Percentiles rank a stretch among this genome's conserved stretches.
Evolutionary conservation across 2,888 invertebrate species (phyloP).

Genomic region (Cremastinae sp.): DNA sequence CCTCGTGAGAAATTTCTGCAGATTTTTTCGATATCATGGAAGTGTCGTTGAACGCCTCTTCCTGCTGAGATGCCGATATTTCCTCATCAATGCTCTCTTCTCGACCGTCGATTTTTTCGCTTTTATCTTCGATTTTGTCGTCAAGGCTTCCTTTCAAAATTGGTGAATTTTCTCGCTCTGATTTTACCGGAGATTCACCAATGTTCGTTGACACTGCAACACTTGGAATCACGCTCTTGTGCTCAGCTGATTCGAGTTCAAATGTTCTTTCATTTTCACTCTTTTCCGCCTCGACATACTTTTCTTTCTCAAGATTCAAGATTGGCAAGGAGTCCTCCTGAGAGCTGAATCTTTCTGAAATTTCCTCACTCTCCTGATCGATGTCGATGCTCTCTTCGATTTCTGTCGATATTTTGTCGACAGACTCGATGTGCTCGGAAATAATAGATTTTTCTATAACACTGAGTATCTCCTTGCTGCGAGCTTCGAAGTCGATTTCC

Average conservation of each 20-base stretch:
- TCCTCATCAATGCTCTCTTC: conserved; percentile 54
- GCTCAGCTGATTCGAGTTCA: too few relatives aligned
- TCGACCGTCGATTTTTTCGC: conserved; percentile 10
- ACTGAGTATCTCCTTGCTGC: conserved; percentile 74
- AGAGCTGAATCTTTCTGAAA: conserved; percentile 67
- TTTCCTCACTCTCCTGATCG: conserved; percentile 66
- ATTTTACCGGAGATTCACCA: conserved; percentile 12
- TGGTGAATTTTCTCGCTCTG: too few relatives aligned
- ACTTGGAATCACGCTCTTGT: too few relatives aligned
- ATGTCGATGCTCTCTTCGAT: conserved; percentile 36
- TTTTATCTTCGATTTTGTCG: background rate
- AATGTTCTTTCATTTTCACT: background rate
- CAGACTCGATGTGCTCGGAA: conserved; percentile 69
- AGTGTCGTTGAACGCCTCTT: conserved; percentile 35
- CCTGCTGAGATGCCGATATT: conserved; percentile 38
- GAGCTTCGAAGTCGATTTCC: conserved; percentile 73
- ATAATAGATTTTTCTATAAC: conserved; percentile 76
- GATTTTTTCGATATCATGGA: conserved; percentile 44
- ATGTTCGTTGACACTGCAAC: background rate
- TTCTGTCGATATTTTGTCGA: conserved; percentile 56
- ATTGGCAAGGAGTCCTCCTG: conserved; percentile 55
- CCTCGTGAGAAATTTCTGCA: conserved; percentile 11
- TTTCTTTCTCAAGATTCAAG: conserved; percentile 3
- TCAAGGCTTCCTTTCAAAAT: background rate
- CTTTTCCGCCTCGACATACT: background rate